Evolutionary conservation across 2,888 invertebrate species (phyloP).

Genomic region (Drosophila diplacantha): DNA sequence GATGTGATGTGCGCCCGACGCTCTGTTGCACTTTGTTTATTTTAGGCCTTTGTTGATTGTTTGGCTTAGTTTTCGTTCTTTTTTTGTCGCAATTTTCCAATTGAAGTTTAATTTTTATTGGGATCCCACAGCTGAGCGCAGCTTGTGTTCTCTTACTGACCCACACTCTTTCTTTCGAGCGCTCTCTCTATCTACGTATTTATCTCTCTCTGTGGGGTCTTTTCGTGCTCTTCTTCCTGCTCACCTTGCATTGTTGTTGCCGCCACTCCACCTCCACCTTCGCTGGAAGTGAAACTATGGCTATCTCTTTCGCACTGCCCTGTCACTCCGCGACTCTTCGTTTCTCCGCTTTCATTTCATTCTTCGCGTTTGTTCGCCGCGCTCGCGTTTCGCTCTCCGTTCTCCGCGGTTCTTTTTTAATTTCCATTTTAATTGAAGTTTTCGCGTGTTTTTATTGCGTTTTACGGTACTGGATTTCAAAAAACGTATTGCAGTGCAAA

Average conservation of each 20-base stretch:
- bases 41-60: slow-evolving; percentile 56
- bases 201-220: slow-evolving; percentile 28
- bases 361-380: slow-evolving; percentile 21
- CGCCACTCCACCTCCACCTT: slow-evolving; percentile 35
- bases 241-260: slow-evolving; percentile 24
- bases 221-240: slow-evolving; percentile 15
- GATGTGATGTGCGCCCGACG: slow-evolving; percentile 49
- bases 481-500: slow-evolving; percentile 26
- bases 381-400: slow-evolving; percentile 25
- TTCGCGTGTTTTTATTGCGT: slow-evolving; percentile 28
- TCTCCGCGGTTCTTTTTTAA: slow-evolving; percentile 25
- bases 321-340: background rate
- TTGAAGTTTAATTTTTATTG: slow-evolving; percentile 55
- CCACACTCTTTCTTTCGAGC: slow-evolving; percentile 3
- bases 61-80: slow-evolving; percentile 42
- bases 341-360: slow-evolving; percentile 2
- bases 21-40: slow-evolving; percentile 35
- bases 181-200: background rate
- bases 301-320: slow-evolving; percentile 16
- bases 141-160: slow-evolving; percentile 17
- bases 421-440: slow-evolving; percentile 33
- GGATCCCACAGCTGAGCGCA: slow-evolving; percentile 38
- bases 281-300: slow-evolving; percentile 14
- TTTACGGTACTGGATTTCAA: slow-evolving; percentile 17
- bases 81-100: slow-evolving; percentile 64